Evolutionary conservation across 2,888 invertebrate species (phyloP).

Genomic region (Camponotus fellah): DNA sequence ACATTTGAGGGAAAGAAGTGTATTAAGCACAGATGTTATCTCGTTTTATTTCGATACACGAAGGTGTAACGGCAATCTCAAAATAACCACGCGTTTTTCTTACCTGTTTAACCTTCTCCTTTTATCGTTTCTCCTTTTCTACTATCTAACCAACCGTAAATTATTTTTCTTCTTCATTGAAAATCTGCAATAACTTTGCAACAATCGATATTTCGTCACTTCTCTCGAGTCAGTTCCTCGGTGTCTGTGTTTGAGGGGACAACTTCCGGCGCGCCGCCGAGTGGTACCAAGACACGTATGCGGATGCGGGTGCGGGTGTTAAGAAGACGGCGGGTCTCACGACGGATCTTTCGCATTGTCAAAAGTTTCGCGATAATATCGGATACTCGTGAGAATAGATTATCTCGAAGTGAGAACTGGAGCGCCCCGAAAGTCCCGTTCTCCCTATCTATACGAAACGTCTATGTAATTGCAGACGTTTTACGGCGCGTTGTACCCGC

Average conservation of each 20-base stretch:
- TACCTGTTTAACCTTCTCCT: background rate
- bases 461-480: conserved; percentile 27
- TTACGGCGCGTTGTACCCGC: conserved; percentile 8
- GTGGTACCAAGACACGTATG: background rate
- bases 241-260: background rate
- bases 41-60: background rate
- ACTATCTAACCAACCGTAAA: background rate
- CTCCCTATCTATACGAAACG: conserved; percentile 35
- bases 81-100: background rate
- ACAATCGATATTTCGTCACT: conserved; percentile 22
- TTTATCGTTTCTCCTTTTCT: background rate
- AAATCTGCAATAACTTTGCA: background rate
- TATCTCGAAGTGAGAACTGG: conserved; percentile 72
- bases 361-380: conserved; percentile 70
- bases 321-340: conserved; percentile 57
- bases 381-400: conserved; percentile 71
- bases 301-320: background rate
- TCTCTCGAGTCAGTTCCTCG: background rate
- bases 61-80: conserved; percentile 10
- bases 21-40: conserved; percentile 16
- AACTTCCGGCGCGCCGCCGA: conserved; percentile 17
- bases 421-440: conserved; percentile 72
- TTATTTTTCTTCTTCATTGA: background rate
- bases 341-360: conserved; percentile 72
- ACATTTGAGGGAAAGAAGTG: background rate